Percentiles rank a stretch among this genome's conserved stretches.
Evolutionary conservation across 2,888 invertebrate species (phyloP).

Genomic region (Ceriagrion tenellum): DNA sequence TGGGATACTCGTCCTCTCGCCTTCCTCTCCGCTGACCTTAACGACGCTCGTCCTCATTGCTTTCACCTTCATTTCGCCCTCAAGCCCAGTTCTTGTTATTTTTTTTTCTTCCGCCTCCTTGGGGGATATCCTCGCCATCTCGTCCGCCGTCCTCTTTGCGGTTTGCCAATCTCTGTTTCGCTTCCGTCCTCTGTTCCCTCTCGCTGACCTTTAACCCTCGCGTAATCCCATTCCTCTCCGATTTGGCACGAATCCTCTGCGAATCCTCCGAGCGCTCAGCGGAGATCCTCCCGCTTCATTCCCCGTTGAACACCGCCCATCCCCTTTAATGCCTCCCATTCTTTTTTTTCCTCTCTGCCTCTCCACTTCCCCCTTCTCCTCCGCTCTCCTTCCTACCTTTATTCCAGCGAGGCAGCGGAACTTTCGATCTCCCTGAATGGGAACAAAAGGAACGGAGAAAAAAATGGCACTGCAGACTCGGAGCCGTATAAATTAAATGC

Average conservation of each 20-base stretch:
- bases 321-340: slow-evolving; percentile 8
- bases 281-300: not conserved
- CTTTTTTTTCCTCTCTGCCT: not conserved
- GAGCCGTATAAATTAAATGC: slow-evolving; percentile 34
- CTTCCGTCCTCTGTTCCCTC: not conserved
- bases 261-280: slow-evolving; percentile 18
- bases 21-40: not conserved
- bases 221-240: not conserved
- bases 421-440: slow-evolving; percentile 32
- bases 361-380: not conserved
- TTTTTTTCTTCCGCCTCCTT: not conserved
- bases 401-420: not conserved
- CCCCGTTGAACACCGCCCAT: not conserved
- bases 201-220: not conserved
- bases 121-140: not conserved
- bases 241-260: slow-evolving; percentile 2
- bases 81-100: not conserved
- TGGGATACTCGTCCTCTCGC: not conserved
- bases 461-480: not conserved
- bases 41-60: not conserved
- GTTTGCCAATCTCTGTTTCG: not conserved
- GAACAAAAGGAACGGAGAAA: not conserved
- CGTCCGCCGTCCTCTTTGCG: not conserved
- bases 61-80: not conserved
- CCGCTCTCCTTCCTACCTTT: not conserved